Evolutionary conservation across 2,888 invertebrate genomes (phyloP), one percentile per base, ranked within the genome.

Genomic region (Bugulina stolonifera): DNA sequence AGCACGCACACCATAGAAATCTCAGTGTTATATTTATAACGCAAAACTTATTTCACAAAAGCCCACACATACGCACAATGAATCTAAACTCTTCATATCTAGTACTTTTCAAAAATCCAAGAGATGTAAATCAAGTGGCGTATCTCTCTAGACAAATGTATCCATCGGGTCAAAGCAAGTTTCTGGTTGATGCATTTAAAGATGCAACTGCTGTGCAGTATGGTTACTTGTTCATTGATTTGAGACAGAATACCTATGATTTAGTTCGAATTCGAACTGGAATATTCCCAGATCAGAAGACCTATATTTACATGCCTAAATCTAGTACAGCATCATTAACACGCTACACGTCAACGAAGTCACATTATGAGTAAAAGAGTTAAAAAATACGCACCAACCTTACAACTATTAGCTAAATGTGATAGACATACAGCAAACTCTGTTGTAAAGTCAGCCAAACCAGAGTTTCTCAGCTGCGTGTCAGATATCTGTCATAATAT

Each of bases 351-450:
- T 57, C 25, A 57, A 57, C 5, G 23, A 57, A 27, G n/a, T 23
- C 10, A 27, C 25, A 64, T 32, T 27, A 64, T 64, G 64, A 64
- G 25, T 64, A 64, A 64, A 64, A 64, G 64, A 64, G 64, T 29
- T 32, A 64, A 27, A n/a, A 64, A 64, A 27, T 18, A 64, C 18
- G 27, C 27, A 32, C 64, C 64, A 32, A 64, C 64, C 14, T 27
- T 64, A 25, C 32, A 25, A 64, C 32, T 64, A 3, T 34, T 64
- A 64, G 34, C 64, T 18, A 64, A 64, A 18, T 64, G 64, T 27
- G 64, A 64, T 64, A 64, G 32, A 25, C 32, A 64, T 27, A 64
- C 64, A 29, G 27, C 27, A 10, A 22, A 27, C 5, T 64, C 64
- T 3, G 64, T 64, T 14, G n/a, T 64, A 2, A 64, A 64, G 32